Conservation (phyloP, 2,113 vertebrate genomes). For the Ursus arctos region DNA sequence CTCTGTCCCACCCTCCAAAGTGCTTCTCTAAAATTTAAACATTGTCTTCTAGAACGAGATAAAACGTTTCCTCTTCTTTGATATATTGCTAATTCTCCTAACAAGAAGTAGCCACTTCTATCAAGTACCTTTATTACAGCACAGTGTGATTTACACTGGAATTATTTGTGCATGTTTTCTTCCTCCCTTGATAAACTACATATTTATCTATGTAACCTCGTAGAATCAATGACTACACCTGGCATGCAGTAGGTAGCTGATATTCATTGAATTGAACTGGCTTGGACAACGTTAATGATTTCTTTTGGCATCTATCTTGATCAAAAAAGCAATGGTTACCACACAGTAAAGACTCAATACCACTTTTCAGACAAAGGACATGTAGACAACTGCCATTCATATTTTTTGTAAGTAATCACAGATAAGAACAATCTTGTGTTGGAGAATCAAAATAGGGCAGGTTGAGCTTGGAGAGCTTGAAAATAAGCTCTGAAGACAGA, state of each 20-base stretch:
- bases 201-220: neutral
- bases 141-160: neutral
- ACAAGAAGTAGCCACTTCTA: neutral
- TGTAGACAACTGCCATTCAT: neutral
- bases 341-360: neutral
- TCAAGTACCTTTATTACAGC: neutral
- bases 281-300: constrained; percentile 7
- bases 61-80: neutral
- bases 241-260: neutral
- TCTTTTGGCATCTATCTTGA: neutral
- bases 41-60: neutral
- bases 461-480: neutral
- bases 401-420: neutral
- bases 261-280: neutral
- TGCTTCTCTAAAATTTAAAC: neutral
- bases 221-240: neutral
- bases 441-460: neutral
- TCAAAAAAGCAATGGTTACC: neutral
- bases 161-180: neutral
- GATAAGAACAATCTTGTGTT: neutral
- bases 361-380: neutral
- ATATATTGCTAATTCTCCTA: neutral
- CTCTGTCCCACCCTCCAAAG: neutral
- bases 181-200: neutral
- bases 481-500: neutral